A percentile compares a stretch with the other conserved stretches of the same genome.
These are phyloP conservation scores for Halcyon smyrnensis DNA, from an alignment of 2,797 vertebrate genomes.

Conservation along the genomic window DNA sequence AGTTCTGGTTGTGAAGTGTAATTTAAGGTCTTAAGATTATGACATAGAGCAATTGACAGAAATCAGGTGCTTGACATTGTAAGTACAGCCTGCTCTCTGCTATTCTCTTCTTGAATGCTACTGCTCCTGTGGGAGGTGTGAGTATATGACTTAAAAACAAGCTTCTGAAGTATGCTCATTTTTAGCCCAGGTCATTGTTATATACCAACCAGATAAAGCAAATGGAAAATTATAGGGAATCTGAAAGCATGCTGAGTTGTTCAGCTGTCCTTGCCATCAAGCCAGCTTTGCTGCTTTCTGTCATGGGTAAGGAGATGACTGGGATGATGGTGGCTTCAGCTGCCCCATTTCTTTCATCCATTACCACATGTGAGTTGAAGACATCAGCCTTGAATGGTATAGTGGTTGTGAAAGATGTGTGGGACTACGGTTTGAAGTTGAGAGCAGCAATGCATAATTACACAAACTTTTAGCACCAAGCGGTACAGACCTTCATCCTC, in stretches of 20 bases:
- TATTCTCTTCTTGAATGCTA: background rate
- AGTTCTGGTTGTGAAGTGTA: background rate
- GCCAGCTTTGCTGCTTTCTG: background rate
- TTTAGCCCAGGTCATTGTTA: background rate
- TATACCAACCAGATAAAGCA: background rate
- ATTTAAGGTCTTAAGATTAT: background rate
- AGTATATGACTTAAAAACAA: background rate
- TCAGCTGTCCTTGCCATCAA: background rate
- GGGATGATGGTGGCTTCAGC: background rate
- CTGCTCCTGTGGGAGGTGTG: background rate
- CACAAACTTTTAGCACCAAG: background rate
- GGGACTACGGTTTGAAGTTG: background rate
- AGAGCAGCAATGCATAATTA: background rate
- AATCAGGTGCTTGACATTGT: background rate
- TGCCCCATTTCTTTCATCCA: background rate
- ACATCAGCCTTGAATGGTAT: background rate
- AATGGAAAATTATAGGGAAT: background rate
- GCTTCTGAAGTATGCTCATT: background rate
- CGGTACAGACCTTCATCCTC: background rate
- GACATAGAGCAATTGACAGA: background rate
- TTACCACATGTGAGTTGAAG: background rate
- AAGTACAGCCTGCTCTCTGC: background rate
- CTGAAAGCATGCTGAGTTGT: background rate
- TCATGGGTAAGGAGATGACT: background rate
- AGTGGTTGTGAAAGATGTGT: background rate